These are phyloP conservation scores for Sarotherodon lohbergeri DNA, from an alignment of 2,113 vertebrate species.

Conservation along the genomic window DNA sequence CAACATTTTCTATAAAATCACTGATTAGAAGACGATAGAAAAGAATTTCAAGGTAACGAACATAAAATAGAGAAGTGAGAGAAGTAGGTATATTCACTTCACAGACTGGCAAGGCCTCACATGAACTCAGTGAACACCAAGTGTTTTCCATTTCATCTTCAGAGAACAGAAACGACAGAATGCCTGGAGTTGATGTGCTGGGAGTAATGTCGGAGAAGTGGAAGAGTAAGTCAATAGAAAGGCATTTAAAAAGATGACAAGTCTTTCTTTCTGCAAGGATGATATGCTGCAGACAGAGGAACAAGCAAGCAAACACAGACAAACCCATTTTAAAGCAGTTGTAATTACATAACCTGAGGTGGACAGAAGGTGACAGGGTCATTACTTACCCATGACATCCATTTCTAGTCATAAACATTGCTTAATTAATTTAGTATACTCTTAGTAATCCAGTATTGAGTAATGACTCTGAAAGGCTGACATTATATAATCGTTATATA, in stretches of 20 bases:
- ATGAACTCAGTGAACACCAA: background rate
- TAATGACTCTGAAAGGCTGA: background rate
- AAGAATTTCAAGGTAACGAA: background rate
- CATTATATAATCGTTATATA: background rate
- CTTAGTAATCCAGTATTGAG: background rate
- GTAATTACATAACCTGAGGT: background rate
- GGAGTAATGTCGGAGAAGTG: background rate
- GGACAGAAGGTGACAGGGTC: background rate
- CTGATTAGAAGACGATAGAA: background rate
- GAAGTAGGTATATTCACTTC: background rate
- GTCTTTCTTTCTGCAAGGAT: background rate
- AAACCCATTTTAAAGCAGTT: background rate
- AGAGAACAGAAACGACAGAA: background rate
- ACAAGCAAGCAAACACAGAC: background rate
- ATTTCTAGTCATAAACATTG: background rate
- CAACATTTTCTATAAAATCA: background rate
- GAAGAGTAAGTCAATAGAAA: background rate
- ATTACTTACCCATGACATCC: background rate
- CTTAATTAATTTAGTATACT: background rate
- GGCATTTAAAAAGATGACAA: background rate
- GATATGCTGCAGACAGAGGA: background rate
- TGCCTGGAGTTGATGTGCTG: background rate
- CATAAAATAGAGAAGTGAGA: background rate
- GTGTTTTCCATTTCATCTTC: slow-evolving; percentile 23
- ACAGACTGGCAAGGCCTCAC: background rate